These are phyloP conservation scores for Drosophila borealis DNA, from an alignment of 2,888 invertebrate species.

Conservation along the genomic window DNA sequence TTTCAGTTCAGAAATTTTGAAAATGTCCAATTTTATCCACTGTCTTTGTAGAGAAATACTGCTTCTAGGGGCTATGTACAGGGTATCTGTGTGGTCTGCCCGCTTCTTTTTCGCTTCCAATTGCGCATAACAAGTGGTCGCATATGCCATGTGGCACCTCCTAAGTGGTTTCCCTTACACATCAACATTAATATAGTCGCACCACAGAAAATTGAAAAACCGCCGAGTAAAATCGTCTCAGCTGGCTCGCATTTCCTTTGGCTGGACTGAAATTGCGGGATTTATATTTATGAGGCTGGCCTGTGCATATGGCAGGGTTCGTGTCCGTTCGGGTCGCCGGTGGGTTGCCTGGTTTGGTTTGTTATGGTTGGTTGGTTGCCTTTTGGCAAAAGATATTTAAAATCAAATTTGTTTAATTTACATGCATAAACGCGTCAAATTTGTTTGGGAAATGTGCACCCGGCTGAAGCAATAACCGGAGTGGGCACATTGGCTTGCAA, in stretches of 20 bases:
- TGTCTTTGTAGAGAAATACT: too few relatives aligned
- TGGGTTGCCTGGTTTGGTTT: slow-evolving; percentile 27
- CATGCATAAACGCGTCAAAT: slow-evolving; percentile 81
- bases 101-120: background rate
- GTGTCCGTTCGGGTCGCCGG: slow-evolving; percentile 6
- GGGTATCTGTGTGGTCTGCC: background rate
- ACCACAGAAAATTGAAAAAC: slow-evolving; percentile 33
- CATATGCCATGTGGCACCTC: background rate
- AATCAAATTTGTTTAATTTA: slow-evolving; percentile 80
- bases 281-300: slow-evolving; percentile 62
- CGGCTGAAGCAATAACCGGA: slow-evolving; percentile 57
- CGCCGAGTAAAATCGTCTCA: slow-evolving; percentile 39
- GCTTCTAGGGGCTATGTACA: background rate
- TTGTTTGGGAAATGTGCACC: slow-evolving; percentile 74
- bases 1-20: too few relatives aligned
- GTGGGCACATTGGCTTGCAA: background rate
- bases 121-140: background rate
- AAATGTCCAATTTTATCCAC: too few relatives aligned
- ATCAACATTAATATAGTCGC: slow-evolving; percentile 36
- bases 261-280: slow-evolving; percentile 22
- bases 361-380: slow-evolving; percentile 40
- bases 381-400: slow-evolving; percentile 76
- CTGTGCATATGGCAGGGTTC: slow-evolving; percentile 45
- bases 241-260: slow-evolving; percentile 35
- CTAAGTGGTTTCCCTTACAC: slow-evolving; percentile 18